Evolutionary conservation across 1,140 invertebrate genomes (phyloP), one percentile per base, ranked within the genome.

Genomic region (Hycleus phaleratus): DNA sequence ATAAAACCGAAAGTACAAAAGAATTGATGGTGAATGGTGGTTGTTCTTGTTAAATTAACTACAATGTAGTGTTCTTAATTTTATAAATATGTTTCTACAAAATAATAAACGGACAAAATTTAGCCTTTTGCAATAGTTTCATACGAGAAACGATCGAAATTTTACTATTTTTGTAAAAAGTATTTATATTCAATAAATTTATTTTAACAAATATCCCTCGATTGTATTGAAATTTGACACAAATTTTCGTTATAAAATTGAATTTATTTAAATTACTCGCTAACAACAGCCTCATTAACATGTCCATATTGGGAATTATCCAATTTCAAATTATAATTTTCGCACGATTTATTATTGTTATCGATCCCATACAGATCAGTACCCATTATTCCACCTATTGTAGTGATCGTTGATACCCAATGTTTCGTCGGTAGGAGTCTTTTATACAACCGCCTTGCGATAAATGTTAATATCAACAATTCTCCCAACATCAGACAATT

Each of bases 401-500:
- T 55, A 46, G 26, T 55, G 5, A 55, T 55, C n/a, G 10, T 26
- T 3, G 24, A 11, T 9, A 46, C 18, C 5, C 42, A 44, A 12
- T 55, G 24, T 12, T 12, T 46, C 8, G 39, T 44, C 0, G 76
- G 76, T 7, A 79, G 61, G 1, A 72, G 67, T 38, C 64, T 64
- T 38, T 78, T 77, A 63, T 85, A 84, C 8, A 84, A 60, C 26
- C 71, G 68, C 66, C 79, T 74, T 0, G 82, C 82, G 65, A 78
- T 73, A n/a, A 76, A 64, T 9, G 75, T 75, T 3, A 85, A 68
- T 1, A 82, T 49, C 3, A 83, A 68, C 80, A 84, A 83, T 69
- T 84, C 82, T 48, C 76, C 51, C n/a, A 82, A 67, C 73, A 81
- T 82, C 6, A 80, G 58, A 0, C 75, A 74, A 61, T 82, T 82